Evolutionary conservation across 1,140 invertebrate genomes (phyloP), one percentile per base, ranked within the genome.

Genomic region (Drosophila quadrilineata): DNA sequence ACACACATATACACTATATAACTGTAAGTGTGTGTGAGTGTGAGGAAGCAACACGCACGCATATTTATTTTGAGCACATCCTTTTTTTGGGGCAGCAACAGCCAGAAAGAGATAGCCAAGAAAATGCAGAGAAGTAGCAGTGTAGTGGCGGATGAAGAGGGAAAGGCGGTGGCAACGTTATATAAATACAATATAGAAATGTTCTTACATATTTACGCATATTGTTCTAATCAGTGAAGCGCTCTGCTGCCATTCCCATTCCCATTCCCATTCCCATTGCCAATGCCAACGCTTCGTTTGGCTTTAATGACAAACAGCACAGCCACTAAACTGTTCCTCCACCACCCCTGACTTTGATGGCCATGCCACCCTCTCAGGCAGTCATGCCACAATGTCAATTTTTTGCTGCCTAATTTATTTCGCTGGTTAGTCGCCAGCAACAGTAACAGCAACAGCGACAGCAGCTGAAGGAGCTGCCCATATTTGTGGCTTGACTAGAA

Each of bases 51-150:
- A 84, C 79, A 84, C 79, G 79, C 79, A 84, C 79, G 79, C 79
- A 84, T 84, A 84, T 84, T 84, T 84, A 85, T 84, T 84, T 85
- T 85, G 73, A 82, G 75, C 77, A 82, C 79, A 85, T 85, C 70
- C 84, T 67, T 71, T 59, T 67, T 63, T 60, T 53, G 29, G 43
- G 43, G 21, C 38, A 38, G 17, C 17, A 17, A 49, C 52, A 56
- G n/a, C n/a, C n/a, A n/a, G n/a, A n/a, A n/a, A n/a, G n/a, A n/a
- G n/a, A n/a, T n/a, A n/a, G n/a, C n/a, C n/a, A n/a, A n/a, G n/a
- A n/a, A n/a, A n/a, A n/a, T n/a, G n/a, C n/a, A n/a, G n/a, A n/a
- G n/a, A n/a, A n/a, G n/a, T n/a, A n/a, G n/a, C n/a, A n/a, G n/a
- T n/a, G n/a, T n/a, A n/a, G n/a, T n/a, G n/a, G n/a, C n/a, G n/a